Evolutionary conservation across 2,113 vertebrate genomes (phyloP), one percentile per base, ranked within the genome.

Genomic region (Pelusios castaneus): DNA sequence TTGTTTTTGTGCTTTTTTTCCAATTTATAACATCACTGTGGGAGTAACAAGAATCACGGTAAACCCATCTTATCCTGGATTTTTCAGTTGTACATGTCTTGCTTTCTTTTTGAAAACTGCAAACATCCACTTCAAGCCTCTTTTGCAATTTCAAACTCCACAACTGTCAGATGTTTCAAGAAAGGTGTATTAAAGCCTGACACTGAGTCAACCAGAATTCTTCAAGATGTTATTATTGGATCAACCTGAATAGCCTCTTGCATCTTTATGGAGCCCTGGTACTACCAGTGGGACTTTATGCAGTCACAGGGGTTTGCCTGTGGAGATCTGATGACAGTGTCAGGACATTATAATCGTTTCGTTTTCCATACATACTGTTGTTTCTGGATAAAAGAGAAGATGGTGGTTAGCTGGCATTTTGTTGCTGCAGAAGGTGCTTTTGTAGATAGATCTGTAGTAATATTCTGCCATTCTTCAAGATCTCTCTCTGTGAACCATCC

Each of bases 341-440:
- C 41, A 29, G 73, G 41, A 6, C 21, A 31, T 14, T 60, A 0
- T 55, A 51, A 55, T 70, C 49, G 29, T 73, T 12, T 31, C 34
- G 24, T 83, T 94, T 90, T 85, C 79, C 88, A 31, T 58, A 58
- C 89, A 34, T 55, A 34, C 4, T 87, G 1, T 27, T 86, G 88
- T 60, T 27, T 95, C 77, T 41, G 81, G 10, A 29, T 79, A 38
- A n/a, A 77, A 85, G 29, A 91, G 38, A 19, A 84, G 88, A 81
- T 92, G 80, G 67, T 93, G 25, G 13, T 87, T 91, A 86, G 54
- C 67, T 56, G 45, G 76, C 76, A 17, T 84, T 91, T 94, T 93
- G 79, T 95, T 86, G 88, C 93, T 96, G 85, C 96, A 96, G 96
- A 95, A 95, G 96, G 94, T 96, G 96, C 95, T 95, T 67, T 96